Evolutionary conservation across 2,888 invertebrate species (phyloP), one percentile per base, ranked within the genome.

Genomic region (Dendrolimus houi): DNA sequence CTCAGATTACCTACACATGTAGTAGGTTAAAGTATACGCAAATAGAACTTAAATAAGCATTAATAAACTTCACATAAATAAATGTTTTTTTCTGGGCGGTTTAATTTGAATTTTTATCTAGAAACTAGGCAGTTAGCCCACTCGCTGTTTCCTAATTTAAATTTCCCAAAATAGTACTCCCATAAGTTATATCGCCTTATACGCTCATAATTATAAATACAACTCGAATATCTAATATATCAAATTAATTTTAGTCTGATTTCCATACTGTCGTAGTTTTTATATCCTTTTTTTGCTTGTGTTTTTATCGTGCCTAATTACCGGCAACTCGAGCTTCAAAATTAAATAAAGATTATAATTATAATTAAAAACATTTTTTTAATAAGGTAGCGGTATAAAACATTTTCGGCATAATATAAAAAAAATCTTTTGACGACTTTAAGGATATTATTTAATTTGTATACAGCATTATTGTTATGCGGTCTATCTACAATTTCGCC

Each of bases 341-440:
- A 52, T 54, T 60, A 42, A 55, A 9, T 29, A 59, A 59, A 63
- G 53, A 64, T 64, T 61, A 63, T 65, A 65, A 47, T 47, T 47
- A 12, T 47, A 47, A 10, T 47, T 8, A 9, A 47, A 47, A 47
- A 47, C 47, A 47, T 47, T 47, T 47, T 7, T 12, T 47, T 47
- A 47, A 8, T 47, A 47, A 47, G 47, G 47, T 47, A 47, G 47
- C 12, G 47, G 47, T 47, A 6, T 12, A 47, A 10, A 2, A 47
- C 47, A 8, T 10, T 47, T 47, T 9, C 2, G 47, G 0, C 29
- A 29, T 6, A 17, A 29, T 29, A 6, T 6, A 29, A 29, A 29
- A 29, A 6, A 3, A 29, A 3, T 29, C 29, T 29, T 29, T 29
- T 29, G 29, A 17, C 17, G 17, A 29, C 29, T 29, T 29, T 29